Conservation (phyloP, 1,140 invertebrate species). For the Drosophila kurseongensis region DNA sequence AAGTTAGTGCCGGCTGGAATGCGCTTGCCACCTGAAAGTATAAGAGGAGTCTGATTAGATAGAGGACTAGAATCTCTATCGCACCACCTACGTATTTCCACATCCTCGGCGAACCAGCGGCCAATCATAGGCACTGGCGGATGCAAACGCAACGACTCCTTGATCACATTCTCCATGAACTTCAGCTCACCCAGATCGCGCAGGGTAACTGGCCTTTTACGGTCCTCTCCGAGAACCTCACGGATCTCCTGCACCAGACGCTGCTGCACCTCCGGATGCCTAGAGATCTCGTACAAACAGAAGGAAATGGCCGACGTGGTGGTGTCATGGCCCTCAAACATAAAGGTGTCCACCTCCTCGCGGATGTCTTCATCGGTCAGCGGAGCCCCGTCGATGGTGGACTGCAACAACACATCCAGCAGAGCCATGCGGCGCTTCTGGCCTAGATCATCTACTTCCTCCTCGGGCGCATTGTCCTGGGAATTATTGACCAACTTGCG, state of each 20-base stretch:
- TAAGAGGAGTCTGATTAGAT: background rate
- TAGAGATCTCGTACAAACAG: constrained; percentile 86
- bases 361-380: constrained; percentile 88
- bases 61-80: no score
- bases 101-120: constrained; percentile 86
- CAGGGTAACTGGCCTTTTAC: constrained; percentile 5
- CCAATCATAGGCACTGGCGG: constrained; percentile 89
- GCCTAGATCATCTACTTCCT: constrained; percentile 68
- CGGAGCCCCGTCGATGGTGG: constrained; percentile 86
- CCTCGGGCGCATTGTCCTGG: background rate
- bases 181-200: constrained; percentile 56
- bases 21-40: constrained; percentile 59
- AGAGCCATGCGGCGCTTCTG: constrained; percentile 88
- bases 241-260: constrained; percentile 87
- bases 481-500: constrained; percentile 52
- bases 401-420: constrained; percentile 90
- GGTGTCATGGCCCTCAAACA: constrained; percentile 92
- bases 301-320: constrained; percentile 87
- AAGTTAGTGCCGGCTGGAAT: constrained; percentile 84
- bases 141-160: constrained; percentile 87
- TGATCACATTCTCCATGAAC: constrained; percentile 87
- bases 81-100: constrained; percentile 68
- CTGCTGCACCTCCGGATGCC: constrained; percentile 86
- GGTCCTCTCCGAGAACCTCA: constrained; percentile 85
- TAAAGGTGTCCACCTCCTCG: constrained; percentile 91